Conservation (phyloP, 23 tunicate genomes). For the Oikopleura dioica region DNA sequence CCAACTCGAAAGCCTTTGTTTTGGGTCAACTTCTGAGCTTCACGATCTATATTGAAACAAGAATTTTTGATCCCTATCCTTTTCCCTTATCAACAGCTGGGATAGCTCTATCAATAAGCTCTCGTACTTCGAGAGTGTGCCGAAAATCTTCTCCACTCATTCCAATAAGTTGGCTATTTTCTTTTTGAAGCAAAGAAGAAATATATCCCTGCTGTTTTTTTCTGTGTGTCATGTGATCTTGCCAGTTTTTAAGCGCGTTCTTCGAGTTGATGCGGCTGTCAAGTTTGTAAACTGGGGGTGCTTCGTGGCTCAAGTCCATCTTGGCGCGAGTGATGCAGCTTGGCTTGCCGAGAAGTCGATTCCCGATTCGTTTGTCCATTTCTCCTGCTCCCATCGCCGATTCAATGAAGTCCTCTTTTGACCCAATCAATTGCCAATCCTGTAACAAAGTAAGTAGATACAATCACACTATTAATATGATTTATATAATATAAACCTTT, state of each 20-base stretch:
- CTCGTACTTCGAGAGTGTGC: constrained; percentile 27
- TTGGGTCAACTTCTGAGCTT: no score
- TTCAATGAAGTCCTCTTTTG: background rate
- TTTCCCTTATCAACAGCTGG: constrained; percentile 77
- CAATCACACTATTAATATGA: no score
- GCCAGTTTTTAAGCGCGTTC: constrained; percentile 60
- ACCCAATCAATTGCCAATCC: background rate
- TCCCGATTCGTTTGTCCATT: background rate
- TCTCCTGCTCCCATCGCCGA: background rate
- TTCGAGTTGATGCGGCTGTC: background rate
- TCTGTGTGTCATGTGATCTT: constrained; percentile 38
- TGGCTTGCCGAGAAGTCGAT: background rate
- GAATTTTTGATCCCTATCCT: no score
- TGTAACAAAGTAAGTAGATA: no score
- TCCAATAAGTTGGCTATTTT: constrained; percentile 35
- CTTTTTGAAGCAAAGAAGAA: constrained; percentile 56
- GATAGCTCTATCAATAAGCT: constrained; percentile 45
- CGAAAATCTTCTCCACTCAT: constrained; percentile 30
- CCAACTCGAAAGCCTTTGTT: constrained; percentile 30
- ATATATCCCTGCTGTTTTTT: constrained; percentile 61
- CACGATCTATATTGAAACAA: no score
- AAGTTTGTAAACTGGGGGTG: background rate
- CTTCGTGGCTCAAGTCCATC: no score
- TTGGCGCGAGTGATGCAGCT: background rate
- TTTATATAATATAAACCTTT: no score